Base-by-base conservation (phyloP, 2,888 invertebrate species). In the Cephus spinipes region DNA sequence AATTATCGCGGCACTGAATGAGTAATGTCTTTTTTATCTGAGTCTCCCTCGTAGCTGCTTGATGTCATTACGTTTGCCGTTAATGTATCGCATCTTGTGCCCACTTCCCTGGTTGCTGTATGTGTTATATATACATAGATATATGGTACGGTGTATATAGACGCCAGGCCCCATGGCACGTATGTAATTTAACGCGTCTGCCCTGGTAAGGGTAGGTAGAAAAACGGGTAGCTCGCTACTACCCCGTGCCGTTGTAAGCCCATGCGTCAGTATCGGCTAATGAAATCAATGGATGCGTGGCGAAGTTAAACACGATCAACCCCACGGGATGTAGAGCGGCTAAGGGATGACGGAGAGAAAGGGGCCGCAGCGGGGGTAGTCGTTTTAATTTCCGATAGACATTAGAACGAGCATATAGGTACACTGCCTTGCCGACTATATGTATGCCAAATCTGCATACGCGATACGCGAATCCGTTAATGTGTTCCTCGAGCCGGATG, bases 21-120 rank as follows among this genome's bases (percentile, higher is more conserved):
- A 91, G 86, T 91, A 91, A 91, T 91, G 90, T 88, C 86, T 87
- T 90, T 91, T 91, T 90, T 90, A 90, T 90, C 90, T 85, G 84
- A 77, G 78, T 81, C 82, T 81, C 86, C 85, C 83, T 79, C 83
- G 79, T 77, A 81, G 79, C 81, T 79, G 79, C 78, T 79, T 82
- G 74, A 83, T 81, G 88, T 89, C 89, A 89, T 90, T 90, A 90
- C 86, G 86, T 85, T 79, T 79, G 85, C 84, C 88, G 86, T 89
- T 91, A 90, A 91, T 89, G 90, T 88, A 90, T 90, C 88, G 87
- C 84, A 84, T 85, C 83, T 84, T 82, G 78, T 79, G 76, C 80
- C 79, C 81, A 74, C 73, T 68, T 74, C 33, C 73, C 68, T 40
- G 32, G 69, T 35, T 36, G 73, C 35, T 30, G 69, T 74, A 71